Evolutionary conservation across 2,888 invertebrate species (phyloP).

Genomic region (Drosophila helvetica): DNA sequence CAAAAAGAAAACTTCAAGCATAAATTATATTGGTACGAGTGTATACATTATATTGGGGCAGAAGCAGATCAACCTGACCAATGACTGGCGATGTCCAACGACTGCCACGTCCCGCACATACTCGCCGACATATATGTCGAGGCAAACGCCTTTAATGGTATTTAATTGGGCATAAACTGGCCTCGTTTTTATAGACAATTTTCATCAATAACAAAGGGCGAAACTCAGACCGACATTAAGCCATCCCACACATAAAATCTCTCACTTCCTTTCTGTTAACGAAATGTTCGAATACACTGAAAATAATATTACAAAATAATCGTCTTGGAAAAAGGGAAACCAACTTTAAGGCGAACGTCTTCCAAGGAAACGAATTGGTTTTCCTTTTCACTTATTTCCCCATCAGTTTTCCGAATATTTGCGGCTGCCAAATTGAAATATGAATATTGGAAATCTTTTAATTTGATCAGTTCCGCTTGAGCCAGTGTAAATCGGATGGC

Average conservation of each 20-base stretch:
- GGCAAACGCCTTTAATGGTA: constrained; percentile 51
- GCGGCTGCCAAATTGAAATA: constrained; percentile 14
- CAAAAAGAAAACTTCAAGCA: constrained; percentile 44
- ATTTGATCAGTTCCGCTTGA: constrained; percentile 14
- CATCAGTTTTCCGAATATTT: constrained; percentile 1
- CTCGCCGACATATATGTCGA: constrained; percentile 49
- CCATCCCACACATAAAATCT: constrained; percentile 20
- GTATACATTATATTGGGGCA: constrained; percentile 5
- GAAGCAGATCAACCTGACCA: constrained; percentile 29
- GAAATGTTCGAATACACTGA: neutral
- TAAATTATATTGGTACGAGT: constrained; percentile 50
- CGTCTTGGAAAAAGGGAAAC: neutral
- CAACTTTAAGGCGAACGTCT: neutral
- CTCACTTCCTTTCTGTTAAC: constrained; percentile 18
- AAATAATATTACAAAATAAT: neutral
- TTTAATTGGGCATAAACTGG: constrained; percentile 71
- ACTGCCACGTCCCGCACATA: constrained; percentile 36
- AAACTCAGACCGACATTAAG: constrained; percentile 43
- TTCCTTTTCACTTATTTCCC: constrained; percentile 20
- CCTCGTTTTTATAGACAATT: constrained; percentile 62
- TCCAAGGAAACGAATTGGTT: constrained; percentile 19
- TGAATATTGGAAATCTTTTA: constrained; percentile 34
- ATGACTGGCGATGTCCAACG: constrained; percentile 18
- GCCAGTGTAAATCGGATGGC: constrained; percentile 33
- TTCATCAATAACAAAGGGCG: constrained; percentile 61